These are phyloP conservation scores for Characodon lateralis DNA, from an alignment of 2,797 vertebrate species.

Conservation along the genomic window DNA sequence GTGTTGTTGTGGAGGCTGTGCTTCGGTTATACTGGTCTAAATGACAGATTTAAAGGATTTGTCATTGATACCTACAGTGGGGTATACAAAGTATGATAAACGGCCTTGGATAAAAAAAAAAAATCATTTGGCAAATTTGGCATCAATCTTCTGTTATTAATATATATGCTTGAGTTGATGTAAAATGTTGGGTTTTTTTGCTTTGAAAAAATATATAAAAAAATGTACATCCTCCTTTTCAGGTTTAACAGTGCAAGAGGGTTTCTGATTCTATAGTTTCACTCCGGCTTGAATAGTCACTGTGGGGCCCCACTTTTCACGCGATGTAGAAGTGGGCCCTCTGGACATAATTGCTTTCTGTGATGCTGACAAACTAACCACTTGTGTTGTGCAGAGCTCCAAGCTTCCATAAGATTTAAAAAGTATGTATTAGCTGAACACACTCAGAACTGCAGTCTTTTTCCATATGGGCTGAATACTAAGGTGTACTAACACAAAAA, in stretches of 20 bases:
- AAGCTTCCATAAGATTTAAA: neutral
- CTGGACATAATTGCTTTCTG: constrained; percentile 38
- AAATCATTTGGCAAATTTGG: neutral
- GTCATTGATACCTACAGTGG: constrained; percentile 7
- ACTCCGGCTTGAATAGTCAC: constrained; percentile 33
- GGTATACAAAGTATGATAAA: constrained; percentile 16
- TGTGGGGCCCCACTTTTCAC: constrained; percentile 24
- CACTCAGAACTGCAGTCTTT: neutral
- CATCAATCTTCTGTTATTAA: constrained; percentile 4
- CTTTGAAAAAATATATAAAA: constrained; percentile 3
- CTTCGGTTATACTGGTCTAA: constrained; percentile 38
- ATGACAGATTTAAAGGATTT: constrained; percentile 49
- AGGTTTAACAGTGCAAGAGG: neutral
- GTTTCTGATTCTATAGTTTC: constrained; percentile 18
- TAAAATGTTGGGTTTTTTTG: constrained; percentile 8
- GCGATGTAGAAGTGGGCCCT: constrained; percentile 26
- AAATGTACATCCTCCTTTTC: constrained; percentile 14
- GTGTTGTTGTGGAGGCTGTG: constrained; percentile 48
- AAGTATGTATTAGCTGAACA: neutral
- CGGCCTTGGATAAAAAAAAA: constrained; percentile 11
- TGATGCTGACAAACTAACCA: constrained; percentile 25
- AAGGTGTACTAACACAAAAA: neutral
- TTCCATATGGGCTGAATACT: neutral
- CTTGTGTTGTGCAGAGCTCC: constrained; percentile 9
- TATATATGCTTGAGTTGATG: neutral